Conservation (phyloP, 2,888 invertebrate genomes). For the Tetanocera ferruginea region DNA sequence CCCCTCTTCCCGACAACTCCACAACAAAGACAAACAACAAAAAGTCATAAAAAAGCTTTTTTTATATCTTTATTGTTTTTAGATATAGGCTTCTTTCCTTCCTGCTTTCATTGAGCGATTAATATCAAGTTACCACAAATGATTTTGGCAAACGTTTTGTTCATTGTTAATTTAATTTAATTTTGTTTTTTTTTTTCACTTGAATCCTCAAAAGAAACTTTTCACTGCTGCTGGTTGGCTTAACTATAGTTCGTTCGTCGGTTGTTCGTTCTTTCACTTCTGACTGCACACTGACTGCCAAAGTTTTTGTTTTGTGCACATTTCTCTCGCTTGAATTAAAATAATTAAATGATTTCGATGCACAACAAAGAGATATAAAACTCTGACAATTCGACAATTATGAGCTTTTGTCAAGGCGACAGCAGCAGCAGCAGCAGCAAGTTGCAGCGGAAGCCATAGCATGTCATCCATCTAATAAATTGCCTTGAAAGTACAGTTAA, state of each 20-base stretch:
- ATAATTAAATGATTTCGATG: conserved; percentile 41
- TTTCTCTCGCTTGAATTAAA: conserved; percentile 27
- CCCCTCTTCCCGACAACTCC: too few relatives aligned
- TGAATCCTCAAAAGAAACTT: neutral
- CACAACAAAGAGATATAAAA: conserved; percentile 29
- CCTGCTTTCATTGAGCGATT: neutral
- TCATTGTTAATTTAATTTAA: neutral
- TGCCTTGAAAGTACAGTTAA: neutral
- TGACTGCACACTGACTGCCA: neutral
- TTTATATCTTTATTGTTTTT: too few relatives aligned
- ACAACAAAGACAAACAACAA: too few relatives aligned
- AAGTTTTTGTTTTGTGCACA: neutral
- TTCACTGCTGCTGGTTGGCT: neutral
- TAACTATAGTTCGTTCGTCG: too few relatives aligned
- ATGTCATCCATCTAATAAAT: neutral
- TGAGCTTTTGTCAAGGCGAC: neutral
- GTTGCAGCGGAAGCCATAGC: neutral
- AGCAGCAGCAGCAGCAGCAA: conserved; percentile 6
- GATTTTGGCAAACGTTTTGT: neutral
- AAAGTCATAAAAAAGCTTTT: too few relatives aligned
- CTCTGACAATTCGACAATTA: conserved; percentile 31
- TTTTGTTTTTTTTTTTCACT: neutral
- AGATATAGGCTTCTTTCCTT: neutral
- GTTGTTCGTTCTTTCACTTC: neutral
- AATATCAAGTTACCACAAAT: conserved; percentile 6